These are phyloP conservation scores for Polylopha cassiicola DNA, from an alignment of 2,888 invertebrate genomes.

Conservation along the genomic window DNA sequence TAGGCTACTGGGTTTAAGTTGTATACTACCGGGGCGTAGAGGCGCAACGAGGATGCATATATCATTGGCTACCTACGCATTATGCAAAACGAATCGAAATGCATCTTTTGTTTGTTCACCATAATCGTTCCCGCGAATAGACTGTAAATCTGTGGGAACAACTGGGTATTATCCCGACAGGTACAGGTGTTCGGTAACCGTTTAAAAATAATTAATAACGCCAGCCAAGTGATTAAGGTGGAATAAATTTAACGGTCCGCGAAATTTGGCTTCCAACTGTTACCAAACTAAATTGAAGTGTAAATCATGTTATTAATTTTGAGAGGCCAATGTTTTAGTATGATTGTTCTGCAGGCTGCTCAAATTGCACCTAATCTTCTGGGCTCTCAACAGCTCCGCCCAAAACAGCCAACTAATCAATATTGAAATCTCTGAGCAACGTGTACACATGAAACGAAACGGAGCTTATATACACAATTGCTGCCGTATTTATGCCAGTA, in stretches of 20 bases:
- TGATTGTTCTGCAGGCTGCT: too few relatives aligned
- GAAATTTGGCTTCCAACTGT: constrained; percentile 13
- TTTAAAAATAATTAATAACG: constrained; percentile 20
- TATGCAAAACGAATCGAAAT: constrained; percentile 31
- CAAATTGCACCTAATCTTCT: too few relatives aligned
- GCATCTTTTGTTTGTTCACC: constrained; percentile 34
- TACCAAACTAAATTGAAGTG: constrained; percentile 7
- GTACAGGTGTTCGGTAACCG: constrained; percentile 28
- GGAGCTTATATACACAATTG: too few relatives aligned
- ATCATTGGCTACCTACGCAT: constrained; percentile 35
- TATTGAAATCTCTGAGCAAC: constrained; percentile 1
- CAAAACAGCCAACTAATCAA: too few relatives aligned
- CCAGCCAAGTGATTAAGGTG: constrained; percentile 8
- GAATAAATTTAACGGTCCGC: constrained; percentile 10
- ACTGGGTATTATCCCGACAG: constrained; percentile 25
- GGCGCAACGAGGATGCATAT: constrained; percentile 30
- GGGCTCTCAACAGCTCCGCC: too few relatives aligned
- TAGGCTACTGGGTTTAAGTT: too few relatives aligned
- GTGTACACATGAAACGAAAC: too few relatives aligned
- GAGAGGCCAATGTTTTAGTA: constrained; percentile 1
- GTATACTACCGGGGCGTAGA: too few relatives aligned
- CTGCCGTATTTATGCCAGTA: too few relatives aligned
- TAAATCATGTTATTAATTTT: constrained; percentile 7
- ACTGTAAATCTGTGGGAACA: constrained; percentile 26
- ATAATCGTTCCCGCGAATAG: constrained; percentile 26